Evolutionary conservation across 2,113 vertebrate genomes (phyloP).

Genomic region (Ascaphus truei): DNA sequence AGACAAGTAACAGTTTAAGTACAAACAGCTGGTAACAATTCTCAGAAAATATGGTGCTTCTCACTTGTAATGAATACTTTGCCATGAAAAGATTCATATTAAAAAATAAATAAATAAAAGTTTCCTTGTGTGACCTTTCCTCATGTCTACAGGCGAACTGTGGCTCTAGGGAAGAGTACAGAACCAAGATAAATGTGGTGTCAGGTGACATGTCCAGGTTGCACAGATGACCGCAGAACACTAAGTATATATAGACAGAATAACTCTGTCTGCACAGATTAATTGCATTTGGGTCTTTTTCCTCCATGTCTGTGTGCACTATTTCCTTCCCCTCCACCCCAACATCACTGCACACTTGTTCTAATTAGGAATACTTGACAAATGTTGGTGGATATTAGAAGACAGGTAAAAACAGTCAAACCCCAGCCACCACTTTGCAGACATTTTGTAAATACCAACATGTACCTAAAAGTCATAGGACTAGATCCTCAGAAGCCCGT

Average conservation of each 20-base stretch:
- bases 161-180: neutral
- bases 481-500: no score
- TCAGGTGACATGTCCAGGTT: slow-evolving; percentile 1
- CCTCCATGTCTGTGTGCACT: neutral
- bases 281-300: neutral
- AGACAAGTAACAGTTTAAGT: no score
- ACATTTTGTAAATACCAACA: neutral
- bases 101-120: no score
- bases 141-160: neutral
- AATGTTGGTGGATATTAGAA: neutral
- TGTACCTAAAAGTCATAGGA: neutral
- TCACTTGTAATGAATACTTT: no score
- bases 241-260: neutral
- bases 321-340: neutral
- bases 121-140: neutral
- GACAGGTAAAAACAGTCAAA: neutral
- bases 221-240: neutral
- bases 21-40: no score
- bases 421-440: neutral
- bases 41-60: no score
- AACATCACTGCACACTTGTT: neutral
- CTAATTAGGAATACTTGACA: neutral
- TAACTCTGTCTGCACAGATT: neutral
- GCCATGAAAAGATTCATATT: no score
- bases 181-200: slow-evolving; percentile 5